Percentiles rank a stretch among this genome's conserved stretches.
Evolutionary conservation across 2,797 vertebrate species (phyloP).

Genomic region (Paedocypris micromegethes): DNA sequence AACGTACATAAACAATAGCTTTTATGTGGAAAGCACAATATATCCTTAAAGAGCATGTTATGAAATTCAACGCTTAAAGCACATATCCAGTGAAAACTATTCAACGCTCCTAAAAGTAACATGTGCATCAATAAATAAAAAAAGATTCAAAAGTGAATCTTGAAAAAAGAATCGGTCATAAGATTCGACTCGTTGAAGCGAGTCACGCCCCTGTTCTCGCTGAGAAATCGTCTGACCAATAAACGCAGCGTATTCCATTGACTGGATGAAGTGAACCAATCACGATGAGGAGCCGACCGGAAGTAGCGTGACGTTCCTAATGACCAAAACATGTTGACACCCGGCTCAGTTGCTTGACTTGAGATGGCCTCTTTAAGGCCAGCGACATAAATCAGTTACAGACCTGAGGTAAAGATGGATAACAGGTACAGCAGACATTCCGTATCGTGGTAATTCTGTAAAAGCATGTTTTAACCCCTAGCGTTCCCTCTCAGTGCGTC

Average conservation of each 20-base stretch:
- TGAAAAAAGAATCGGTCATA: too few relatives aligned
- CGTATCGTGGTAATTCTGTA: background rate
- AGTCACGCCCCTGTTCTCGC: background rate
- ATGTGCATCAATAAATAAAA: too few relatives aligned
- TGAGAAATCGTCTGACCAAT: constrained; percentile 9
- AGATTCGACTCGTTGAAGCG: constrained; percentile 2
- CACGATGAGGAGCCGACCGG: background rate
- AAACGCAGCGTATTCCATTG: background rate
- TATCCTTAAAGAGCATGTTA: too few relatives aligned
- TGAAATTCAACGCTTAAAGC: too few relatives aligned
- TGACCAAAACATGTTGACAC: constrained; percentile 33
- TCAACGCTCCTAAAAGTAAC: too few relatives aligned
- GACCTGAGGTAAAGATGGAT: constrained; percentile 24
- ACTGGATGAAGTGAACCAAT: constrained; percentile 49
- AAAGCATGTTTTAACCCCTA: background rate
- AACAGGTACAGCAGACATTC: constrained; percentile 27
- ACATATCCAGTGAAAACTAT: too few relatives aligned
- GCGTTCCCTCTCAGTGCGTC: background rate
- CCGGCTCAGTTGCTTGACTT: constrained; percentile 13
- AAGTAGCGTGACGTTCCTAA: constrained; percentile 29
- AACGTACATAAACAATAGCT: too few relatives aligned
- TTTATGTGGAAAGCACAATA: too few relatives aligned
- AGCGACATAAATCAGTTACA: background rate
- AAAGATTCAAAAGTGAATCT: too few relatives aligned
- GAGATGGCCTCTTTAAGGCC: background rate